phyloP scores from a whole-genome alignment of 2,113 vertebrate genomes.

The Thermophis baileyi region DNA sequence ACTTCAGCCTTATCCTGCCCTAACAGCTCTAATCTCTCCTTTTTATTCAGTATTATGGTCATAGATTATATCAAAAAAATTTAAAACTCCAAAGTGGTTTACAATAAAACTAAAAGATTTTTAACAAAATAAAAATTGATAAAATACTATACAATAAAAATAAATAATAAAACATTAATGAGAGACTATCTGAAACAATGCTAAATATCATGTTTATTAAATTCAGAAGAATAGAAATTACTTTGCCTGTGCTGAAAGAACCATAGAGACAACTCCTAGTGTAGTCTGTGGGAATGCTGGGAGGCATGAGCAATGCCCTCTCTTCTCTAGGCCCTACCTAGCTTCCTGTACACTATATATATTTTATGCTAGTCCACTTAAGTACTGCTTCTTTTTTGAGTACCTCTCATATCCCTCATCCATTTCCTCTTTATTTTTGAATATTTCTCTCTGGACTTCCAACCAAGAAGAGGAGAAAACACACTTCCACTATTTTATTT shows the following conservation, averaged over 20 bases:
- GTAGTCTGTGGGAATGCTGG: not conserved
- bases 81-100: not conserved
- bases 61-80: not conserved
- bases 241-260: not conserved
- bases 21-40: not conserved
- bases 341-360: not conserved
- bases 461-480: not conserved
- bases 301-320: not conserved
- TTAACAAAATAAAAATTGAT: not conserved
- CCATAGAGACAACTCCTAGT: not conserved
- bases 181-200: not conserved
- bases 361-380: not conserved
- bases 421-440: not conserved
- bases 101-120: not conserved
- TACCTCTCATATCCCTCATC: not conserved
- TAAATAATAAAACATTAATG: not conserved
- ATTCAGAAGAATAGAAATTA: not conserved
- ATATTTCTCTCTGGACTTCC: not conserved
- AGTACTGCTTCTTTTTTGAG: not conserved
- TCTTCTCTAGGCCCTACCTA: not conserved
- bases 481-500: not conserved
- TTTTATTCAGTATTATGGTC: not conserved
- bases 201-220: not conserved
- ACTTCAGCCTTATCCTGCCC: not conserved
- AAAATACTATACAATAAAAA: not conserved